phyloP scores from a whole-genome alignment of 2,113 vertebrate species.

The Kobus ellipsiprymnus region DNA sequence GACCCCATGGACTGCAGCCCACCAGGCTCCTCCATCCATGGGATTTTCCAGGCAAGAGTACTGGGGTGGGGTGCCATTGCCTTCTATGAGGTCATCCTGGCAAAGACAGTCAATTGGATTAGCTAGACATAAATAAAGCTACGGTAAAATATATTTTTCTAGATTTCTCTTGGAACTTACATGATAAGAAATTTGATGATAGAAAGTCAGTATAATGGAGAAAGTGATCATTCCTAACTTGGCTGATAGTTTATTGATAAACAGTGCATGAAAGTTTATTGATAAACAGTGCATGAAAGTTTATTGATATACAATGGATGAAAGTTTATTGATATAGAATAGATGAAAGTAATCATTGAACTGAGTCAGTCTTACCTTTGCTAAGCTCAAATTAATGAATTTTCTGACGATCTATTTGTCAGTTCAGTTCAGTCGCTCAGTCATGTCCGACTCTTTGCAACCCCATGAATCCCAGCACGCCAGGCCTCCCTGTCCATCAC shows the following conservation, averaged over 20 bases:
- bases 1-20: no score
- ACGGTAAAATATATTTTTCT: not conserved
- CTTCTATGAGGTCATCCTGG: not conserved
- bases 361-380: not conserved
- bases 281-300: not conserved
- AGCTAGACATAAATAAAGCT: not conserved
- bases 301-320: not conserved
- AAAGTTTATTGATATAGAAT: not conserved
- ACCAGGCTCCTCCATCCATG: no score
- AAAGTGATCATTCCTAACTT: not conserved
- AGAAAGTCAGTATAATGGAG: not conserved
- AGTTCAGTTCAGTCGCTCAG: no score
- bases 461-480: no score
- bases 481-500: no score
- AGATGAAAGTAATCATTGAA: not conserved
- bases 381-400: not conserved
- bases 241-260: not conserved
- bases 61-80: no score
- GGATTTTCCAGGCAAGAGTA: no score
- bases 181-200: not conserved
- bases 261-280: not conserved
- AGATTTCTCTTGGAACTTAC: not conserved
- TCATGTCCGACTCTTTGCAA: no score
- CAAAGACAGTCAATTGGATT: not conserved
- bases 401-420: not conserved